phyloP scores from a whole-genome alignment of 2,888 invertebrate genomes.

The Pachycephus smyrnensis region DNA sequence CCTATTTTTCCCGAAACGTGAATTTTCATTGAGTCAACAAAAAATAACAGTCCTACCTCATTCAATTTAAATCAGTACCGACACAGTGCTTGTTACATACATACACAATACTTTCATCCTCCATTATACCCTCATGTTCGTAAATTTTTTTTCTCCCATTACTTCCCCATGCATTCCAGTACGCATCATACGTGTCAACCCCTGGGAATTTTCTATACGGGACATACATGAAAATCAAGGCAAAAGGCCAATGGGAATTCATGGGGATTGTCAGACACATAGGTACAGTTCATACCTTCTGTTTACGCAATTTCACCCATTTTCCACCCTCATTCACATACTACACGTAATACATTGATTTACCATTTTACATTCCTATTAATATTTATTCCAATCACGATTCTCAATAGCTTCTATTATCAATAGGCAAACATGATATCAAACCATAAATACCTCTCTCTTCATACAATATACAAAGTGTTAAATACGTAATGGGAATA shows the following conservation, averaged over 20 bases:
- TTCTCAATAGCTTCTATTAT: neutral
- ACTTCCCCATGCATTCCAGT: neutral
- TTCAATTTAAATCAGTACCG: neutral
- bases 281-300: neutral
- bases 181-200: neutral
- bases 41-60: neutral
- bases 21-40: neutral
- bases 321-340: neutral
- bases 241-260: neutral
- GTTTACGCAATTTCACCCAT: constrained; percentile 12
- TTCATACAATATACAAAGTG: neutral
- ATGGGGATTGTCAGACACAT: constrained; percentile 1
- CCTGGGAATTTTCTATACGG: neutral
- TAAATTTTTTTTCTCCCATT: neutral
- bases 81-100: neutral
- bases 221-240: neutral
- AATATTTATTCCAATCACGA: neutral
- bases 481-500: neutral
- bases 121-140: neutral
- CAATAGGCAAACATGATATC: neutral
- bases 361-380: constrained; percentile 6
- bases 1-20: neutral
- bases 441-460: neutral
- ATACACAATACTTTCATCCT: neutral
- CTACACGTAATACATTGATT: constrained; percentile 11